Evolutionary conservation across 2,113 vertebrate genomes (phyloP).

Genomic region (Rhadina sibilatrix): DNA sequence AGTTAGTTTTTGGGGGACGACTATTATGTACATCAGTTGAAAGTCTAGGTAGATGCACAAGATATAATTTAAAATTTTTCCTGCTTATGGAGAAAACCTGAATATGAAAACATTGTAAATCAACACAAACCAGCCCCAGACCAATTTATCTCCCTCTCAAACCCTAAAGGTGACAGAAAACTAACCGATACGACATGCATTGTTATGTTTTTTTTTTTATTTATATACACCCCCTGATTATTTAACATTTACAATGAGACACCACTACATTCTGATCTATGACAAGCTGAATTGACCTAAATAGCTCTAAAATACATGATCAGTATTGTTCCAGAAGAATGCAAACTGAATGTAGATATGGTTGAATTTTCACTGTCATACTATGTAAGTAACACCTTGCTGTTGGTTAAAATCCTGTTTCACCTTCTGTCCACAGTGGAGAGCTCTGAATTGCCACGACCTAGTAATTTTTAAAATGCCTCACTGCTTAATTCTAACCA

Average conservation of each 20-base stretch:
- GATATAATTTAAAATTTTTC: neutral
- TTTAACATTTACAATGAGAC: neutral
- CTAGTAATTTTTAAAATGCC: neutral
- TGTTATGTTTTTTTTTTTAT: neutral
- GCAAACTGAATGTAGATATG: neutral
- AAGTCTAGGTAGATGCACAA: neutral
- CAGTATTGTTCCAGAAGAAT: neutral
- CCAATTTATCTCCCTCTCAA: neutral
- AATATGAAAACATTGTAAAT: neutral
- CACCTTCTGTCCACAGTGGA: neutral
- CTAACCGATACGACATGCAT: neutral
- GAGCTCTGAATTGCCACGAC: neutral
- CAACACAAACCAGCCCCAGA: neutral
- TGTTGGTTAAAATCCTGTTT: neutral
- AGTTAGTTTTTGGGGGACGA: conserved; percentile 37
- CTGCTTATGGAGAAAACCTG: neutral
- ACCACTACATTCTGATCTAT: neutral
- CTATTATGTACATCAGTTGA: neutral
- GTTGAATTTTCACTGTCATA: neutral
- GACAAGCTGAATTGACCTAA: neutral
- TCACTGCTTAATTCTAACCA: neutral
- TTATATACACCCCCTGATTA: neutral
- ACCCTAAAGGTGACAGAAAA: neutral
- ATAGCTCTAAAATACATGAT: neutral
- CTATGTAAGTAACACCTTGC: neutral